These are phyloP conservation scores for Anisognathus igniventris DNA, from an alignment of 2,797 vertebrate species.

Conservation along the genomic window DNA sequence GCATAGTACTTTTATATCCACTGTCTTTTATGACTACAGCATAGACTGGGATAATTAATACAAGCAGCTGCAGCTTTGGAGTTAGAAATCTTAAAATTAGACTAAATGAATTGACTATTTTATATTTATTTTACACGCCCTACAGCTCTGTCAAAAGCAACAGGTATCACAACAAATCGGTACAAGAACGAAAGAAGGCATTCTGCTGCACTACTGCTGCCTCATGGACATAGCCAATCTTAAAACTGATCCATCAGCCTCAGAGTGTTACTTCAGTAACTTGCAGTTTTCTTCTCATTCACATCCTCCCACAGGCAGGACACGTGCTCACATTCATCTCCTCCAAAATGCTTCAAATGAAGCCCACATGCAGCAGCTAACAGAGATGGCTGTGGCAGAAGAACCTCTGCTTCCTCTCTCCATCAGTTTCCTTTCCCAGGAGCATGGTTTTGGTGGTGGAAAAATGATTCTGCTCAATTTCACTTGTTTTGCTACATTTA, in stretches of 20 bases:
- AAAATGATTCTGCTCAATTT: background rate
- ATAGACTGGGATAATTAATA: background rate
- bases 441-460: background rate
- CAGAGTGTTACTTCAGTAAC: background rate
- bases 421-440: background rate
- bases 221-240: background rate
- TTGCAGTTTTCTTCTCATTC: background rate
- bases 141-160: background rate
- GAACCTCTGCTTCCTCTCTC: background rate
- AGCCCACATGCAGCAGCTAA: background rate
- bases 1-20: background rate
- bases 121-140: background rate
- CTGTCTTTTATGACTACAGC: background rate
- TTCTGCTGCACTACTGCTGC: background rate
- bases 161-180: background rate
- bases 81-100: background rate
- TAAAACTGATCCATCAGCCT: background rate
- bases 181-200: background rate
- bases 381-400: background rate
- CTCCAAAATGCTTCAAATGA: background rate
- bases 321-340: rapidly evolving
- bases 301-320: background rate
- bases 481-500: background rate
- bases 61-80: background rate
- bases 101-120: background rate